A percentile compares a stretch with the other conserved stretches of the same genome.
Evolutionary conservation across 2,797 vertebrate genomes (phyloP).

Genomic region (Betta splendens): DNA sequence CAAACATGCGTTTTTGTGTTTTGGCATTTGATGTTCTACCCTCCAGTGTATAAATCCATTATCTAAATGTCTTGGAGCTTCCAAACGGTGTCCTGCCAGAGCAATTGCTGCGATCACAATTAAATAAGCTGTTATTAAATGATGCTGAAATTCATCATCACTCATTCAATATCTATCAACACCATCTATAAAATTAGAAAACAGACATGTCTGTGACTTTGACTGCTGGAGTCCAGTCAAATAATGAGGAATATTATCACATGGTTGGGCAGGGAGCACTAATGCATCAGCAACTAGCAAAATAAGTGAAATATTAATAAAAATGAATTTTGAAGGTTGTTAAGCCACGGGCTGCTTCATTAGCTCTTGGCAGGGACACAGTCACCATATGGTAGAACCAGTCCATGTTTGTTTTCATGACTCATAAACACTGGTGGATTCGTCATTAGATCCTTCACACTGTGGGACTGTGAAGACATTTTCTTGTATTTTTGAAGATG

Average conservation of each 20-base stretch:
- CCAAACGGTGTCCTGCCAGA: no score
- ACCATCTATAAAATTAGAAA: not conserved
- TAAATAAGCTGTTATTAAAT: not conserved
- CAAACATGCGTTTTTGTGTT: no score
- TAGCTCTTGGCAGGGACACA: slow-evolving; percentile 8
- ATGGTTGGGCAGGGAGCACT: not conserved
- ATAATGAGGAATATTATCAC: not conserved
- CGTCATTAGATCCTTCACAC: not conserved
- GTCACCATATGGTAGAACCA: not conserved
- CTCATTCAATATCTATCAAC: not conserved
- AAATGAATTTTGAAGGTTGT: slow-evolving; percentile 6
- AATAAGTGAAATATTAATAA: slow-evolving; percentile 8
- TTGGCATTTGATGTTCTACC: no score
- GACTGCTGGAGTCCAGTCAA: not conserved
- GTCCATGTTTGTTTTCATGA: slow-evolving; percentile 14
- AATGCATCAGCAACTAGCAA: not conserved
- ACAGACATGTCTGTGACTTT: not conserved
- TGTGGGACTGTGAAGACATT: not conserved
- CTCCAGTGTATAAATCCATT: no score
- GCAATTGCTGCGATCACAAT: not conserved
- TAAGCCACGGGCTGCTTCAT: slow-evolving; percentile 3
- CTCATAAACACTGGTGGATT: not conserved
- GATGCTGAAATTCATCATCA: slow-evolving; percentile 3
- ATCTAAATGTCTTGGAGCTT: no score
- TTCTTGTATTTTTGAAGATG: not conserved